Evolutionary conservation across 2,797 vertebrate species (phyloP).

Genomic region (Amblyopsis hoosieri): DNA sequence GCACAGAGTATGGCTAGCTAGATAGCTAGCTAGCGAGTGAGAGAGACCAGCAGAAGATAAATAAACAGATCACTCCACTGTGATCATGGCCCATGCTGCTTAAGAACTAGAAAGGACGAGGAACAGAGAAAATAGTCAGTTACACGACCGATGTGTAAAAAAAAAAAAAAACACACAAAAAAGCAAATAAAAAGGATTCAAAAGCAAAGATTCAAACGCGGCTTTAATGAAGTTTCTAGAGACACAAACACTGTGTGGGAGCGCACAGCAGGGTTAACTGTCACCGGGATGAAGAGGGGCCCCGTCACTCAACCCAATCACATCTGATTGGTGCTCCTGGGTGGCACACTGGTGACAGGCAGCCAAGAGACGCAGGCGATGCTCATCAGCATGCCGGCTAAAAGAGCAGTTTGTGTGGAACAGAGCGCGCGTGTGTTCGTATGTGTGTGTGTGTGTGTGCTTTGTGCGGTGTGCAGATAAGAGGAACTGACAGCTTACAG

Average conservation of each 20-base stretch:
- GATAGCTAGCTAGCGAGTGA: background rate
- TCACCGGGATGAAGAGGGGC: slow-evolving; percentile 74
- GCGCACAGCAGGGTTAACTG: slow-evolving; percentile 74
- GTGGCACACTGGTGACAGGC: slow-evolving; percentile 79
- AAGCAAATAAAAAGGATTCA: slow-evolving; percentile 38
- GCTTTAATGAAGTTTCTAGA: slow-evolving; percentile 67
- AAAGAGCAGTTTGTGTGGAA: slow-evolving; percentile 73
- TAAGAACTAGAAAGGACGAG: slow-evolving; percentile 39
- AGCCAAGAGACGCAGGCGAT: slow-evolving; percentile 77
- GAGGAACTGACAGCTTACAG: slow-evolving; percentile 80
- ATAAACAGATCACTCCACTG: slow-evolving; percentile 49
- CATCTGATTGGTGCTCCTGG: slow-evolving; percentile 79
- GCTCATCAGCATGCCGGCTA: slow-evolving; percentile 79
- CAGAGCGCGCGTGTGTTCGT: slow-evolving; percentile 41
- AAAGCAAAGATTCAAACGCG: slow-evolving; percentile 49
- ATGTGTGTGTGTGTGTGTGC: slow-evolving; percentile 27
- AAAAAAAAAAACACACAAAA: slow-evolving; percentile 42
- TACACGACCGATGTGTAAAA: slow-evolving; percentile 11
- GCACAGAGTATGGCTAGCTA: slow-evolving; percentile 9
- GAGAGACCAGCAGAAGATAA: slow-evolving; percentile 25
- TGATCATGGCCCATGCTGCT: slow-evolving; percentile 60
- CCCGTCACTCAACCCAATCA: slow-evolving; percentile 79
- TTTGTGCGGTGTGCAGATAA: slow-evolving; percentile 71
- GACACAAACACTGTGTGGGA: slow-evolving; percentile 44
- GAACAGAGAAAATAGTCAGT: slow-evolving; percentile 33